Base-by-base conservation (phyloP, 2,797 vertebrate genomes). In the Macropodus opercularis region DNA sequence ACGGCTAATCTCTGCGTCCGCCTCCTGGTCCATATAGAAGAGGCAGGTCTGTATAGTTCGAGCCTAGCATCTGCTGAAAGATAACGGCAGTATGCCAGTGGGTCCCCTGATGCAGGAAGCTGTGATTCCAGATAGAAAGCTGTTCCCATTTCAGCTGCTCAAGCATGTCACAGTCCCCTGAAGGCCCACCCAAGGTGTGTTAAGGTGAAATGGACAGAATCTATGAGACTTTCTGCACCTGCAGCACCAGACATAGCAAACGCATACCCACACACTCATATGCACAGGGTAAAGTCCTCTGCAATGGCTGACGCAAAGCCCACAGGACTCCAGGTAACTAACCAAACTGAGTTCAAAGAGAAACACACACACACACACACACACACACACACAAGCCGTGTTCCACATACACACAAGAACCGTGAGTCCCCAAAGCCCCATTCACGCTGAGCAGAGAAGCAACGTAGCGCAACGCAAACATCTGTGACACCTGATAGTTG, bases 401-500 rank as follows among this genome's bases (percentile, higher is more conserved):
- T 47, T 65, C 70, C 77, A 75, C 26, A 81, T 73, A 34, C 63
- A 64, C 29, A n/a, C 31, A 55, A 38, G 31, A 58, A 24, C 31
- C 63, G 23, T 42, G 41, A 72, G n/a, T 39, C 62, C 79, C 56
- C 53, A 64, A 26, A 73, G 54, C 53, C 27, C 40, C 0, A 13
- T 40, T 68, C 62, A 53, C 39, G 39, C 44, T 55, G 68, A 49
- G 77, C 80, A 69, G 26, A 38, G 18, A 17, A 67, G 46, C 47
- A 58, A 55, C 58, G 46, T 1, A 65, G 60, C 50, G 62, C 77
- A 68, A 69, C 29, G 62, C 71, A 80, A n/a, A 83, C 80, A 80
- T 87, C 81, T 75, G 80, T 81, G 76, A 84, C 78, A 87, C 75
- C 75, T 85, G 77, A 83, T 60, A 75, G 72, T 56, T 76, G 26